Conservation (phyloP, 2,888 invertebrate genomes). For the Latrodectus hesperus region DNA sequence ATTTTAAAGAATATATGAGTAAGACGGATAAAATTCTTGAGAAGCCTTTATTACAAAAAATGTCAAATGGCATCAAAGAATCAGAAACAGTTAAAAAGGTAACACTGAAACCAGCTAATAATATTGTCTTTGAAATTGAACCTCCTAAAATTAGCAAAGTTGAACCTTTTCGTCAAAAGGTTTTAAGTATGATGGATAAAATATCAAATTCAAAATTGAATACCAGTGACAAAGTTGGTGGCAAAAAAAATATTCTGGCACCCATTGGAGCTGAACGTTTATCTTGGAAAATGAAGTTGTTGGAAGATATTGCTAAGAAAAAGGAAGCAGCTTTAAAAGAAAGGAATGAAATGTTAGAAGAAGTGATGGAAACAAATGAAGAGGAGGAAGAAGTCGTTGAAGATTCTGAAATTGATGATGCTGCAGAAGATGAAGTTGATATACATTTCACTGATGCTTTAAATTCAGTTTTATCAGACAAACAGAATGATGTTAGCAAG, state of each 20-base stretch:
- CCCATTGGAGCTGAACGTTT: not conserved
- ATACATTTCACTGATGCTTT: not conserved
- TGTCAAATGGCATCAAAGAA: not conserved
- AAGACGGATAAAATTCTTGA: not conserved
- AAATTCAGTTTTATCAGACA: not conserved
- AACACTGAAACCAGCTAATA: not conserved
- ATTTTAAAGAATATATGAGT: constrained; percentile 17
- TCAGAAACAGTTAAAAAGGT: not conserved
- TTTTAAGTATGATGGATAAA: not conserved
- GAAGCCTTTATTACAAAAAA: not conserved
- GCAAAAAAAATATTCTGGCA: not conserved
- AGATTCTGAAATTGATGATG: not conserved
- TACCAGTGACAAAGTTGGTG: not conserved
- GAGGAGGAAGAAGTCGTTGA: not conserved
- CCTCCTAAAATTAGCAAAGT: not conserved
- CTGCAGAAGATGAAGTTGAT: constrained; percentile 7
- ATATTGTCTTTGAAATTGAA: not conserved
- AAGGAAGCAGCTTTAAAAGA: not conserved
- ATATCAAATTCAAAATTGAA: not conserved
- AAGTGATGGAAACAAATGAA: not conserved
- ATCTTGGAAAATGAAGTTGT: constrained; percentile 5
- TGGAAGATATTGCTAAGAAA: not conserved
- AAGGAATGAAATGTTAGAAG: constrained; percentile 2
- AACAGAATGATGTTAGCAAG: not conserved
- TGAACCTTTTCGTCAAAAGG: constrained; percentile 1